Conservation (phyloP, 2,888 invertebrate species). For the Amblyteles armatorius region DNA sequence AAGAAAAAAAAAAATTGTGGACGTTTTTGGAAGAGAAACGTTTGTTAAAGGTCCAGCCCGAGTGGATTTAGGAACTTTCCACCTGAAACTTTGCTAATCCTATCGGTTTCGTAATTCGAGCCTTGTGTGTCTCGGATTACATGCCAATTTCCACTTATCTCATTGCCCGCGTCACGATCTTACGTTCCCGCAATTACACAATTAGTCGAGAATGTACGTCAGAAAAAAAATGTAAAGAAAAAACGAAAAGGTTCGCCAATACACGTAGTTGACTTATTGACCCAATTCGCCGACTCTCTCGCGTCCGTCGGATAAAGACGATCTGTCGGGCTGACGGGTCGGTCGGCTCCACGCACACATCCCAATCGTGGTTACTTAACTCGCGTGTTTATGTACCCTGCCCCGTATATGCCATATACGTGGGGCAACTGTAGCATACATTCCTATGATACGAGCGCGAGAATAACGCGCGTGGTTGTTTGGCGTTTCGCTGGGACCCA, state of each 20-base stretch:
- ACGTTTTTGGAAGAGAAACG: background rate
- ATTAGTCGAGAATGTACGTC: constrained; percentile 18
- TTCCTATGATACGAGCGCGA: constrained; percentile 1
- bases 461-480: constrained; percentile 34
- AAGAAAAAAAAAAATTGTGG: no score
- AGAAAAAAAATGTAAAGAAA: no score
- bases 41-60: background rate
- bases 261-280: constrained; percentile 43
- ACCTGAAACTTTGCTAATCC: background rate
- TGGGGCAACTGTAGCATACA: background rate
- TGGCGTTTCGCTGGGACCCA: constrained; percentile 15
- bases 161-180: constrained; percentile 1
- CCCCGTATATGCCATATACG: background rate
- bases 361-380: constrained; percentile 23
- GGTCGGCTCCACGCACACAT: constrained; percentile 6
- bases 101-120: background rate
- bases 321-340: constrained; percentile 24
- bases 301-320: constrained; percentile 25
- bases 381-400: background rate
- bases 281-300: constrained; percentile 29
- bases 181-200: constrained; percentile 21
- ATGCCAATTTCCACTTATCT: constrained; percentile 1
- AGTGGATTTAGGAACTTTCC: background rate
- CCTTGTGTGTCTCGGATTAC: background rate
- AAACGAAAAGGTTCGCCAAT: background rate